phyloP scores from a whole-genome alignment of 1,140 invertebrate species.

The Nephila pilipes region DNA sequence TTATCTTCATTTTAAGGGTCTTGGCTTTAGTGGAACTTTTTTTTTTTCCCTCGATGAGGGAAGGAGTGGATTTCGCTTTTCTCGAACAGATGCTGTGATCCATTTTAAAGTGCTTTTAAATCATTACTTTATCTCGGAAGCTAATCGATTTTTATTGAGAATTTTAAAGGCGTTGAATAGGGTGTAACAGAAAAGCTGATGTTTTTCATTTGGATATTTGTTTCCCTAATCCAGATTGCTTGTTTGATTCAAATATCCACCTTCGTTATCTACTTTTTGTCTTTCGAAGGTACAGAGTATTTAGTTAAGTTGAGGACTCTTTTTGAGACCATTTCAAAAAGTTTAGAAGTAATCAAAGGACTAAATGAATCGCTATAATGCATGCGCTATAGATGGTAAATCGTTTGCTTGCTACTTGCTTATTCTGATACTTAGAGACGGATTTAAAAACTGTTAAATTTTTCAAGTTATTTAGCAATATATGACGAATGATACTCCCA shows the following conservation, averaged over 20 bases:
- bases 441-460: no score
- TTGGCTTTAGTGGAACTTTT: slow-evolving; percentile 12
- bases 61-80: neutral
- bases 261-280: neutral
- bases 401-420: no score
- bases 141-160: slow-evolving; percentile 37
- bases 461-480: no score
- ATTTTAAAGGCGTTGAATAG: slow-evolving; percentile 29
- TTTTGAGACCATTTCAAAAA: no score
- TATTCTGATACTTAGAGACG: no score
- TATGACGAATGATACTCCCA: no score
- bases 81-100: neutral
- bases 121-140: slow-evolving; percentile 1
- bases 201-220: neutral
- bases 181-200: neutral
- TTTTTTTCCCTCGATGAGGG: neutral
- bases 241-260: neutral
- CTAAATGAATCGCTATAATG: no score
- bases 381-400: no score
- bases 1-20: slow-evolving; percentile 66
- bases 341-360: no score
- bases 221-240: neutral
- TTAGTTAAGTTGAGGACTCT: no score
- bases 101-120: slow-evolving; percentile 72
- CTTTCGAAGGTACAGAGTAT: no score